phyloP scores from a whole-genome alignment of 1,140 invertebrate genomes.

The Homalodisca vitripennis region DNA sequence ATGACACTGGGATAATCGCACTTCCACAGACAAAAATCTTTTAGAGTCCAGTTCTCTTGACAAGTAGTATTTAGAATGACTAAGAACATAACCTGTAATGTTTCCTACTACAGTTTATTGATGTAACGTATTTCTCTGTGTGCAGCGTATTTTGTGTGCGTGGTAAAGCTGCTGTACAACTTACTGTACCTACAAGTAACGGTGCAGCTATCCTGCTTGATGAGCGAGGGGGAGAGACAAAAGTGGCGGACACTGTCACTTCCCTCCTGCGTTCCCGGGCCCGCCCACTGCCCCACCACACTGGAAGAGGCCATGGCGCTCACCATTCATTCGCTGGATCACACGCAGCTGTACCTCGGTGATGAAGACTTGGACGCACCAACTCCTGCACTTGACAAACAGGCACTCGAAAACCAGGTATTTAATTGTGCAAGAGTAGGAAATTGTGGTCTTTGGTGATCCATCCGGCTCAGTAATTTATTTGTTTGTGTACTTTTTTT shows the following conservation, averaged over 20 bases:
- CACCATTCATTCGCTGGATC: constrained; percentile 52
- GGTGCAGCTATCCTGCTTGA: constrained; percentile 64
- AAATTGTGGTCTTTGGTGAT: too few relatives aligned
- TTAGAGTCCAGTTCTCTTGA: too few relatives aligned
- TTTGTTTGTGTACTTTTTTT: too few relatives aligned
- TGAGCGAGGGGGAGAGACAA: constrained; percentile 54
- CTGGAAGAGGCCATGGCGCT: constrained; percentile 32
- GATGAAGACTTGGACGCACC: constrained; percentile 36
- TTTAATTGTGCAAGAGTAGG: too few relatives aligned
- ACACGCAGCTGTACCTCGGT: constrained; percentile 55
- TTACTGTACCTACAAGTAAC: constrained; percentile 86
- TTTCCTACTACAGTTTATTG: too few relatives aligned
- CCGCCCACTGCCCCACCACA: constrained; percentile 4
- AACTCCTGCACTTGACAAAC: constrained; percentile 39
- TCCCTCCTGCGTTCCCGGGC: not conserved
- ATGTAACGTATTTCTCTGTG: too few relatives aligned
- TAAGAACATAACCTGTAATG: too few relatives aligned
- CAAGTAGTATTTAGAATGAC: too few relatives aligned
- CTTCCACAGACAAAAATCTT: too few relatives aligned
- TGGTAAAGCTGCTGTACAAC: constrained; percentile 86
- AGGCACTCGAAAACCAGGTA: constrained; percentile 45
- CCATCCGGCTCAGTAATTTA: too few relatives aligned
- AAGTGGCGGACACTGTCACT: constrained; percentile 34
- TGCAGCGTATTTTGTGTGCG: constrained; percentile 82
- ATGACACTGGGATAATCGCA: too few relatives aligned